phyloP scores from a whole-genome alignment of 2,888 invertebrate genomes.

The Rotaria magnacalcarata region DNA sequence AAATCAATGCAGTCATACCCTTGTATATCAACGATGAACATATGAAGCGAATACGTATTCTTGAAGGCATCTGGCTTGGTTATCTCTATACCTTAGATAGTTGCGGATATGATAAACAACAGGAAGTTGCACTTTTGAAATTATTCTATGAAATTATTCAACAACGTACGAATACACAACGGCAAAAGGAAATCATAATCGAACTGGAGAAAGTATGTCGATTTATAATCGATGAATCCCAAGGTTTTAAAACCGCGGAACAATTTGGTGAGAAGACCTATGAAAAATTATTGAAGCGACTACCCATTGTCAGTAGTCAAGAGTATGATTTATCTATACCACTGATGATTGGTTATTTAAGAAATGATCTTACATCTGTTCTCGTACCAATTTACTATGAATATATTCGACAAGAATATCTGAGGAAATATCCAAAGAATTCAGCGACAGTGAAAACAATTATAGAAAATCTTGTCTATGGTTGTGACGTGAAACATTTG shows the following conservation, averaged over 20 bases:
- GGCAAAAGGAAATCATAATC: conserved; percentile 26
- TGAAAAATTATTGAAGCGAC: conserved; percentile 31
- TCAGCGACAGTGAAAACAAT: conserved; percentile 20
- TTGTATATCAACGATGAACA: conserved; percentile 41
- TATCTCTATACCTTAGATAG: conserved; percentile 39
- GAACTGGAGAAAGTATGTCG: conserved; percentile 39
- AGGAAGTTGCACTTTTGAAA: conserved; percentile 38
- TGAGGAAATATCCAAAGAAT: conserved; percentile 28
- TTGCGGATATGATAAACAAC: conserved; percentile 42
- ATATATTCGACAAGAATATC: conserved; percentile 37
- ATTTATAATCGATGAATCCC: conserved; percentile 38
- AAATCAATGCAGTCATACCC: conserved; percentile 41
- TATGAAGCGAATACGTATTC: conserved; percentile 41
- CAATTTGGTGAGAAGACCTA: conserved; percentile 41
- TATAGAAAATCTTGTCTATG: conserved; percentile 36
- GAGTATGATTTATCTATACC: conserved; percentile 40
- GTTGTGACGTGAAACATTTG: conserved; percentile 8
- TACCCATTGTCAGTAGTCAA: background rate
- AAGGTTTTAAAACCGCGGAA: conserved; percentile 38
- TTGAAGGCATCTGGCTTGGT: conserved; percentile 43
- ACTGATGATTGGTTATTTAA: conserved; percentile 41
- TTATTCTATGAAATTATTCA: conserved; percentile 40
- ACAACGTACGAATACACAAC: conserved; percentile 33
- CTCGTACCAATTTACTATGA: conserved; percentile 41
- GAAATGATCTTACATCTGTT: conserved; percentile 40